Percentiles rank a stretch among this genome's conserved stretches.
Evolutionary conservation across 2,113 vertebrate genomes (phyloP).

Genomic region (Esox niger): DNA sequence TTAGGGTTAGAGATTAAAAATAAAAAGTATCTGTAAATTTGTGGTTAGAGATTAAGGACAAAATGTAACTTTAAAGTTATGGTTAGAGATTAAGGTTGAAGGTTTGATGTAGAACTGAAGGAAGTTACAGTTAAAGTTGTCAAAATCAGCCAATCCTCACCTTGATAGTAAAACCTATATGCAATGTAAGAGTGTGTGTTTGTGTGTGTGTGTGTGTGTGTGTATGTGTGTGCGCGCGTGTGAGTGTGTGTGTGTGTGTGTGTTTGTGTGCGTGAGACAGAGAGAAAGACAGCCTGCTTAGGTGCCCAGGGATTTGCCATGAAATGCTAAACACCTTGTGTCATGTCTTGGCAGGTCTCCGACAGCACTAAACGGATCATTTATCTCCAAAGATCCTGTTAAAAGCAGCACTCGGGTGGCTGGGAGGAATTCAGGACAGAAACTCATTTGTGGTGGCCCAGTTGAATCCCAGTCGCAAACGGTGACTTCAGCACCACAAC

Average conservation of each 20-base stretch:
- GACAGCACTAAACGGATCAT: conserved; percentile 45
- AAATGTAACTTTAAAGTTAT: too few relatives aligned
- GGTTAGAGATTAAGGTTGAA: too few relatives aligned
- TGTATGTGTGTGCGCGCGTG: background rate
- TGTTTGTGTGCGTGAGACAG: background rate
- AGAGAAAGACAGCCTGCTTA: background rate
- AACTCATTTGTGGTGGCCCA: conserved; percentile 38
- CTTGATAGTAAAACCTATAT: too few relatives aligned
- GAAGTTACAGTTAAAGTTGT: too few relatives aligned
- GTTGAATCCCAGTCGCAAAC: conserved; percentile 3
- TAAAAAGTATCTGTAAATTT: too few relatives aligned
- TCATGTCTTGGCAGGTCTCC: conserved; percentile 31
- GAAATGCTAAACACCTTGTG: conserved; percentile 38
- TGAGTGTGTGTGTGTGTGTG: conserved; percentile 12
- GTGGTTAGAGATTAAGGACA: too few relatives aligned
- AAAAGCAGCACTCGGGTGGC: conserved; percentile 23
- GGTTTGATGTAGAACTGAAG: too few relatives aligned
- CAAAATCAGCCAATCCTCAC: too few relatives aligned
- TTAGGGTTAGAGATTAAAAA: too few relatives aligned
- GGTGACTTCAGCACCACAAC: too few relatives aligned
- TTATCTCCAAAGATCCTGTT: conserved; percentile 53
- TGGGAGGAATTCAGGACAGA: conserved; percentile 27
- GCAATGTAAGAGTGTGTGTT: too few relatives aligned
- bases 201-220: conserved; percentile 11
- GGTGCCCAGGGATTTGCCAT: background rate